Base-by-base conservation (phyloP, 2,113 vertebrate species). In the Rhagologus leucostigma region DNA sequence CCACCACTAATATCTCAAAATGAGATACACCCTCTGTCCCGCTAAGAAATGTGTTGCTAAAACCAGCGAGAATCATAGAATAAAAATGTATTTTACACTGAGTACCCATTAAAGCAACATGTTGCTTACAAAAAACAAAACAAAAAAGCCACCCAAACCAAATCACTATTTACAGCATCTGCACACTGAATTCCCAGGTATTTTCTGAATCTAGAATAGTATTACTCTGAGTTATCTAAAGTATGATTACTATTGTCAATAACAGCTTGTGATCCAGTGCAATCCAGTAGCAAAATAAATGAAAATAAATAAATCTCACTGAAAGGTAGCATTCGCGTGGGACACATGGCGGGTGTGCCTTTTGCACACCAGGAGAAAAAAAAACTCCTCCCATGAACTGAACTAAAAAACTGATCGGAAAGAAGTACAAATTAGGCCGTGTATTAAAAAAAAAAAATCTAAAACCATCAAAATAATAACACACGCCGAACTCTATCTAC, bases 391-490 rank as follows among this genome's bases (percentile, higher is more conserved):
- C 53, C 59, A 23, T 49, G 77, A 91, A 93, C 16, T 32, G 60
- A 94, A 84, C 81, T 93, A 67, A 89, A 93, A 97, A 96, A 94
- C 78, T 62, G 93, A 80, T 41, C 69, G 6, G 5, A 95, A 91
- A 92, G 53, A 93, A 83, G 63, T 52, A 55, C 68, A 82, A 94
- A 97, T 87, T 52, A 92, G 92, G 91, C 57, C 78, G 71, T 76
- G 39, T 33, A 11, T 95, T 83, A 32, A 87, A 19, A 52, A 33
- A 26, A 42, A 37, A 21, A 14, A 69, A 46, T 7, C 56, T 29
- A 35, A 7, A 64, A 33, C 26, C 4, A 39, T 16, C 11, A 74
- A 79, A 67, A 71, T 16, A 59, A 39, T 8, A 74, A 14, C 37
- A n/a, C 63, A 60, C 13, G 20, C 78, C 49, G 50, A 81, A 42